Conservation (phyloP, 2,888 invertebrate genomes). For the Brachynemurus nebulosus region DNA sequence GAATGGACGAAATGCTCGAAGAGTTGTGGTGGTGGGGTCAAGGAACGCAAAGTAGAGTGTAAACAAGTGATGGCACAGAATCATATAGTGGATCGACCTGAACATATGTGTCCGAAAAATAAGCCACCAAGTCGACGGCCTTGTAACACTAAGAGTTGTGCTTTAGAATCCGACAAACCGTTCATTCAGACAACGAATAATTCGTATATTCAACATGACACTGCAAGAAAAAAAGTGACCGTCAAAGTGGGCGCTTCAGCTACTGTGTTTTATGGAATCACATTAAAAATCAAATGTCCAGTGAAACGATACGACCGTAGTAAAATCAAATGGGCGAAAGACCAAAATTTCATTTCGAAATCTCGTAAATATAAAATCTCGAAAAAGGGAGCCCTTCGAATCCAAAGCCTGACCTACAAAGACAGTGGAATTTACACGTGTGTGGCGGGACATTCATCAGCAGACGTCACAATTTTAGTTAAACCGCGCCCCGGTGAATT, state of each 20-base stretch:
- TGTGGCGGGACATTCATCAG: constrained; percentile 66
- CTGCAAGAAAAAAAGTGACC: constrained; percentile 65
- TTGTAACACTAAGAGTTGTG: constrained; percentile 74
- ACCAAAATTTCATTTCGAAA: constrained; percentile 61
- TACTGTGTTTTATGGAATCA: constrained; percentile 78
- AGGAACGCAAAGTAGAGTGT: constrained; percentile 72
- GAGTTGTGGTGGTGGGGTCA: constrained; percentile 84
- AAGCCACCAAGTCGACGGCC: constrained; percentile 66
- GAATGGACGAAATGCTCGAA: constrained; percentile 88
- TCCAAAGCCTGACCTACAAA: constrained; percentile 62
- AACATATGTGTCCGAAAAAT: constrained; percentile 58
- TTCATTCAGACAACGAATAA: constrained; percentile 67
- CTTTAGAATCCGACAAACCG: constrained; percentile 53
- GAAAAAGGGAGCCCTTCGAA: constrained; percentile 79
- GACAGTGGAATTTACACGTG: constrained; percentile 82
- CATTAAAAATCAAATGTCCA: constrained; percentile 88
- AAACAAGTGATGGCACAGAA: constrained; percentile 89
- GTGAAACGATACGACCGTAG: constrained; percentile 72
- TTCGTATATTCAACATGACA: constrained; percentile 72
- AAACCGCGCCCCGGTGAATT: constrained; percentile 68
- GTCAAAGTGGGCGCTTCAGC: constrained; percentile 85
- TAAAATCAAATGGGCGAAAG: constrained; percentile 81
- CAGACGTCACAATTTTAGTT: constrained; percentile 66
- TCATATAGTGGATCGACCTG: constrained; percentile 68
- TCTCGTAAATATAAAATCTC: constrained; percentile 77